Percentiles rank a stretch among this genome's conserved stretches.
Evolutionary conservation across 2,888 invertebrate species (phyloP).

Genomic region (Gari tellinella): DNA sequence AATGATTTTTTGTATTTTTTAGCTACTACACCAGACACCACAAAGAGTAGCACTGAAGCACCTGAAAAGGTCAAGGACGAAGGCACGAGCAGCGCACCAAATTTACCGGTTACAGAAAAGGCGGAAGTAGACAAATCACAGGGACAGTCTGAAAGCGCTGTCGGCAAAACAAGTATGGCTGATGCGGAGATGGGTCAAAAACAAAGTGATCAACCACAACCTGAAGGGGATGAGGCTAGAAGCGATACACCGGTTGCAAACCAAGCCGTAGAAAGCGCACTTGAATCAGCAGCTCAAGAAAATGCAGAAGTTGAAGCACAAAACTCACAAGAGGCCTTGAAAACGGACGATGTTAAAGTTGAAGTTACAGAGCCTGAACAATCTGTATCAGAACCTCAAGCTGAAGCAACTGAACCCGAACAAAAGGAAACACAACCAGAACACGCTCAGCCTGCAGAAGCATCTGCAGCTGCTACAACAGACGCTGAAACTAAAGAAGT

Average conservation of each 20-base stretch:
- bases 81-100: constrained; percentile 22
- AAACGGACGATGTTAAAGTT: neutral
- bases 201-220: constrained; percentile 19
- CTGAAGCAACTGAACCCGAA: neutral
- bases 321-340: neutral
- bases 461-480: constrained; percentile 7
- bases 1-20: no score
- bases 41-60: neutral
- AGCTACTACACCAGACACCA: no score
- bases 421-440: neutral
- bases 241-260: constrained; percentile 30
- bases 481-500: constrained; percentile 31
- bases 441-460: neutral
- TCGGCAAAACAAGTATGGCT: constrained; percentile 18
- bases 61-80: constrained; percentile 16
- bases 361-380: neutral
- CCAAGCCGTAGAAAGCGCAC: constrained; percentile 27
- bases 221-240: constrained; percentile 24
- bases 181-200: constrained; percentile 28
- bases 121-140: constrained; percentile 15
- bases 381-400: neutral
- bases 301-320: neutral
- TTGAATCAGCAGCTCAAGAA: constrained; percentile 25
- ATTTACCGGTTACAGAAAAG: constrained; percentile 17
- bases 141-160: constrained; percentile 38